A percentile compares a stretch with the other conserved stretches of the same genome.
Conservation (phyloP, 2,113 vertebrate species). For the Pogona vitticeps region DNA sequence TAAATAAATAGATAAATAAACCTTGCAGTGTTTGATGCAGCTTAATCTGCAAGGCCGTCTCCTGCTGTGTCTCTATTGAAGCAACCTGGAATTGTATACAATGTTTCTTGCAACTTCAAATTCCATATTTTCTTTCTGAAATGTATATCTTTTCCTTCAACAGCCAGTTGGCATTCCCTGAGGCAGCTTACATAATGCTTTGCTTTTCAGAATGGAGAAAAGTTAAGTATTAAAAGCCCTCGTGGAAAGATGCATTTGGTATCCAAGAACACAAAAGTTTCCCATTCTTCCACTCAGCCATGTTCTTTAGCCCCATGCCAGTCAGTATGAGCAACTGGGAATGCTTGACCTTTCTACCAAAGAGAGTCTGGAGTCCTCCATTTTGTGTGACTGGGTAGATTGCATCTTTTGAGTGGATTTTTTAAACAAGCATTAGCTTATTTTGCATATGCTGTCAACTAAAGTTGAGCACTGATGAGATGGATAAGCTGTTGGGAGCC, state of each 20-base stretch:
- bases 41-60: not conserved
- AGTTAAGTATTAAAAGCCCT: not conserved
- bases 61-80: not conserved
- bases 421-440: not conserved
- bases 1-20: not conserved
- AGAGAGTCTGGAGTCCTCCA: not conserved
- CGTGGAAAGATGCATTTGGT: not conserved
- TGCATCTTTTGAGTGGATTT: not conserved
- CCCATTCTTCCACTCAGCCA: not conserved
- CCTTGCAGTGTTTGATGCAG: not conserved
- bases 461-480: too few species aligned
- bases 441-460: too few species aligned
- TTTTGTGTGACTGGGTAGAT: not conserved
- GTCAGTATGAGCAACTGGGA: not conserved
- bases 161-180: not conserved
- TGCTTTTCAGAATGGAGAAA: not conserved
- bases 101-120: too few species aligned
- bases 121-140: too few species aligned
- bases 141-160: not conserved
- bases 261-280: not conserved
- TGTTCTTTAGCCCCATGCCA: too few species aligned
- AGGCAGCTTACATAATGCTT: not conserved
- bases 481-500: too few species aligned
- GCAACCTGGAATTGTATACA: not conserved
- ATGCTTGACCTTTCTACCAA: not conserved